Evolutionary conservation across 2,797 vertebrate species (phyloP), one percentile per base, ranked within the genome.

Genomic region (Pseudomugil tenellus): DNA sequence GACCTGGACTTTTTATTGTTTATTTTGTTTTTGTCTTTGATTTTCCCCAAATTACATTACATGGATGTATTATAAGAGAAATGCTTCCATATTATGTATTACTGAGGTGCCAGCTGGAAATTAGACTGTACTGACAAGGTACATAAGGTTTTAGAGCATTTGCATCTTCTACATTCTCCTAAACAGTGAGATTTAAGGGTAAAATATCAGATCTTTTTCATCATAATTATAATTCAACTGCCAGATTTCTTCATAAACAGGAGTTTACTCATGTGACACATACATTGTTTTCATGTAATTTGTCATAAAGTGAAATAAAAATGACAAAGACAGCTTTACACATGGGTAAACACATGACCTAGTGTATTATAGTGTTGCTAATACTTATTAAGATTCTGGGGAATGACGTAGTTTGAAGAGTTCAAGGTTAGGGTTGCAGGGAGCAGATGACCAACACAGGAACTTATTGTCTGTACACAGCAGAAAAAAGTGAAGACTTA

Each of bases 401-500:
- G 49, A 62, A 46, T 67, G 23, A 25, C 21, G 4, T 1, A 35
- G 17, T 63, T 46, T 70, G 13, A 16, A 35, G 58, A 78, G 83
- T 77, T 87, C 84, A 87, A 82, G 70, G 81, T 70, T 63, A 32
- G 41, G 28, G 43, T 46, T 65, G 13, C 1, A 12, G 4, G 26
- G 41, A 67, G 58, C 70, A 70, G 61, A 73, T 56, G 60, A 84
- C 66, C 63, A 37, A 19, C 52, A 80, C 78, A 63, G 85, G 83
- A 89, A 91, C 64, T 59, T 17, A 63, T 60, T 76, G 29, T 83
- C 80, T 70, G 72, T 58, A 54, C 72, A 1, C 83, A 88, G 88
- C 82, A 90, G 75, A 84, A 89, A 91, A 43, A 90, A 90, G 61
- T 85, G 81, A 85, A 53, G 82, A 65, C 69, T 87, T 72, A 88